Percentiles rank a stretch among this genome's conserved stretches.
Conservation (phyloP, 1,140 invertebrate species). For the Drosophila auraria region DNA sequence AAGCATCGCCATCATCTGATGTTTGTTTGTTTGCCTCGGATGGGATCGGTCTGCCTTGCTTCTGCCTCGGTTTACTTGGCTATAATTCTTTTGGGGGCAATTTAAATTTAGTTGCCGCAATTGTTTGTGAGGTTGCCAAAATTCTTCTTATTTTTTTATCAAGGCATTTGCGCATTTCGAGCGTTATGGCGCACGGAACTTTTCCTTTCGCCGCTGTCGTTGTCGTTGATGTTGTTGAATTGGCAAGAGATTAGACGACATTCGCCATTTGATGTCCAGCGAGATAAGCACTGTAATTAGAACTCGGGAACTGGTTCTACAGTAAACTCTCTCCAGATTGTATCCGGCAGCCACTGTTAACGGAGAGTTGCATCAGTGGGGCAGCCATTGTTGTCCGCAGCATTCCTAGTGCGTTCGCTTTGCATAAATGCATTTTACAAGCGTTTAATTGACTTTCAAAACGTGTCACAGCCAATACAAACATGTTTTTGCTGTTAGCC, state of each 20-base stretch:
- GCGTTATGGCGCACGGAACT: constrained; percentile 20
- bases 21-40: constrained; percentile 35
- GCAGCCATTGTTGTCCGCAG: constrained; percentile 19
- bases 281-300: constrained; percentile 36
- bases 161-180: constrained; percentile 43
- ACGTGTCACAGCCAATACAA: constrained; percentile 62
- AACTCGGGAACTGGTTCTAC: constrained; percentile 41
- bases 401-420: constrained; percentile 49
- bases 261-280: constrained; percentile 24
- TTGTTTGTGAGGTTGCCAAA: constrained; percentile 52
- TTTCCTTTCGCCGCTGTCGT: constrained; percentile 13
- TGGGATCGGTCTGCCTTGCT: constrained; percentile 2
- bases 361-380: constrained; percentile 5
- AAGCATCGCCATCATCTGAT: constrained; percentile 7
- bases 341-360: too few species aligned
- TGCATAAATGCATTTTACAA: constrained; percentile 76
- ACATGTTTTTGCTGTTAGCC: constrained; percentile 65
- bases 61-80: constrained; percentile 36
- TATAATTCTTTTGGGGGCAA: constrained; percentile 52
- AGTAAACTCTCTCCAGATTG: constrained; percentile 2
- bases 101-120: constrained; percentile 53
- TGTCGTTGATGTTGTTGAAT: constrained; percentile 2
- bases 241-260: constrained; percentile 34
- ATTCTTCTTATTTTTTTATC: constrained; percentile 36
- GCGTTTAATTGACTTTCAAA: constrained; percentile 78